A percentile compares a stretch with the other conserved stretches of the same genome.
phyloP scores from a whole-genome alignment of 2,888 invertebrate species.

The Fissipunctia ypsillon region DNA sequence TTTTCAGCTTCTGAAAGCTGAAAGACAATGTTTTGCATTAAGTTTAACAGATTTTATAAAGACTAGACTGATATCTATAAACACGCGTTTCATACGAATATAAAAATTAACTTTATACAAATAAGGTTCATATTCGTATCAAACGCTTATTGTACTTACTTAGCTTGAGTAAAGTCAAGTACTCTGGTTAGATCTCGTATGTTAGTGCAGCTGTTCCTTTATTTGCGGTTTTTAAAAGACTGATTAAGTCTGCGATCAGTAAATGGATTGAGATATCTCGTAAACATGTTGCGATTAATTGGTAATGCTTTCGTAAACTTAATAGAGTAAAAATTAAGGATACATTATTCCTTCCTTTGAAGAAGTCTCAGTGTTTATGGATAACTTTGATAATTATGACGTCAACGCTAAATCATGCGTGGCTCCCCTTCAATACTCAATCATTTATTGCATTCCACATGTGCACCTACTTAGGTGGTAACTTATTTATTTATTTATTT shows the following conservation, averaged over 20 bases:
- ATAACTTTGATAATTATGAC: too few species aligned
- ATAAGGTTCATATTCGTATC: not conserved
- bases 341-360: too few species aligned
- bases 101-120: not conserved
- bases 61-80: not conserved
- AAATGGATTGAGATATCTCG: not conserved
- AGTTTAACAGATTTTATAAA: not conserved
- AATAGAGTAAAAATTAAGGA: too few species aligned
- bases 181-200: not conserved
- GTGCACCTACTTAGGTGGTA: too few species aligned
- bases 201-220: not conserved
- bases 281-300: not conserved
- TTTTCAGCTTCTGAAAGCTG: constrained; percentile 97
- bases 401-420: too few species aligned
- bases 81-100: not conserved
- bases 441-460: too few species aligned
- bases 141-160: not conserved
- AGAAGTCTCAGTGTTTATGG: too few species aligned
- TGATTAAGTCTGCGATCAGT: not conserved
- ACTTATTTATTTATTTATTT: too few species aligned
- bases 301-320: too few species aligned
- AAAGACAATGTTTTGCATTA: not conserved
- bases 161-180: not conserved
- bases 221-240: not conserved
- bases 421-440: too few species aligned